Conservation (phyloP, 2,113 vertebrate genomes). For the Chiloscyllium plagiosum region DNA sequence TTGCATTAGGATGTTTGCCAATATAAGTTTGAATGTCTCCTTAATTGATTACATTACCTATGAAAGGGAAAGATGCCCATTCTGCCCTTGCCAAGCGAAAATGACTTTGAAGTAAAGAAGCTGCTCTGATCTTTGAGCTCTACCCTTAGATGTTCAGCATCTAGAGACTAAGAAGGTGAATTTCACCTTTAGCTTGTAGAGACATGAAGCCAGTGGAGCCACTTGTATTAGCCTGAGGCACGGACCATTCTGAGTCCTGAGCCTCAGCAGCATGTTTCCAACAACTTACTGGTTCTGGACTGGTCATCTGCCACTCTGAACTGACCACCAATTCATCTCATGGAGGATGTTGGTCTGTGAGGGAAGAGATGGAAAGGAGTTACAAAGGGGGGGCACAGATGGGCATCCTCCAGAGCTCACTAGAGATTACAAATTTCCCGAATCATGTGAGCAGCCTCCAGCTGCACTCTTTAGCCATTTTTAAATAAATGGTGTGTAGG, state of each 20-base stretch:
- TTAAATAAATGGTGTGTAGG: background rate
- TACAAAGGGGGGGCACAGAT: background rate
- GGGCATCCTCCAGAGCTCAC: background rate
- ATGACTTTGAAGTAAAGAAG: background rate
- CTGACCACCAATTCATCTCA: background rate
- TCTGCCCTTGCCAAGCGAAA: slow-evolving; percentile 46
- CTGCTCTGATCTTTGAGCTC: background rate
- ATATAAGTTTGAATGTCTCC: slow-evolving; percentile 45
- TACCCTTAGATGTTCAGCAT: background rate
- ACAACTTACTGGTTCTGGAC: background rate
- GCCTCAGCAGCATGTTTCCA: background rate
- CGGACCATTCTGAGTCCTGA: background rate
- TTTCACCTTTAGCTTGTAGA: background rate
- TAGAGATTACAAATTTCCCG: background rate
- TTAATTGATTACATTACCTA: slow-evolving; percentile 52
- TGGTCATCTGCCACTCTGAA: background rate
- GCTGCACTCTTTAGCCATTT: background rate
- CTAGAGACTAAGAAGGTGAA: background rate
- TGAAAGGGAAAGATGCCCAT: slow-evolving; percentile 43
- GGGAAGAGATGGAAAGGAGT: background rate
- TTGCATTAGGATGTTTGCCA: slow-evolving; percentile 48
- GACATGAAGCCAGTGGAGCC: background rate
- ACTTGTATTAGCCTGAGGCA: background rate
- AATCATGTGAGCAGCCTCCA: background rate
- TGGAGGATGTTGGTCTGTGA: background rate